Evolutionary conservation across 2,888 invertebrate genomes (phyloP), one percentile per base, ranked within the genome.

Genomic region (Drosophila kanekoi): DNA sequence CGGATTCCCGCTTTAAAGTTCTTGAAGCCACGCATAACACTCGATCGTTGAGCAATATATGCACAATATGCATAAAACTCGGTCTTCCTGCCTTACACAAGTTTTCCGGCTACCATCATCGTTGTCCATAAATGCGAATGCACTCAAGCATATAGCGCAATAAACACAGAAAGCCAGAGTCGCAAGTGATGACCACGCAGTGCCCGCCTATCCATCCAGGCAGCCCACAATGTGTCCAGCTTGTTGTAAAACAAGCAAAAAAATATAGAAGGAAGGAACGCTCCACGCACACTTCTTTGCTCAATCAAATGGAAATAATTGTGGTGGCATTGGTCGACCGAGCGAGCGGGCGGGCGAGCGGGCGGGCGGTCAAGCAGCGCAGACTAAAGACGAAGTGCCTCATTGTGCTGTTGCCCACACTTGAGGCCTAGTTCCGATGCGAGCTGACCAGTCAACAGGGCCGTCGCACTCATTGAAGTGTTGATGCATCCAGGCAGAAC

Each of bases 271-370:
- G 70, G 66, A 71, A 80, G 72, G 47, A 78, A 78, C 66, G 64
- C 66, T 72, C 74, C 81, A 76, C 87, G 78, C 79, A 82, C 87
- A 91, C 91, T 91, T 90, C 87, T 89, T 83, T 90, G 90, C 85
- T 75, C 90, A 90, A 91, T 91, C 90, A 91, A 89, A 84, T 88
- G 87, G 84, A 91, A 90, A 89, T 90, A 88, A 90, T 89, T 89
- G 83, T 81, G 87, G 69, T 79, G 69, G 66, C 71, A 74, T 75
- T 60, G 66, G 16, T 23, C 23, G 40, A 16, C 4, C 14, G 40
- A 16, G 40, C 40, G 16, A 14, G 3, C 51, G 41, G 58, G 28
- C 52, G 35, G 32, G 38, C 28, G 4, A 58, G 18, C 23, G 35
- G 4, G 3, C 23, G 23, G 23, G 28, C 28, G 28, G 28, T 28